phyloP scores from a whole-genome alignment of 2,113 vertebrate genomes.

The Indicator maculatus region DNA sequence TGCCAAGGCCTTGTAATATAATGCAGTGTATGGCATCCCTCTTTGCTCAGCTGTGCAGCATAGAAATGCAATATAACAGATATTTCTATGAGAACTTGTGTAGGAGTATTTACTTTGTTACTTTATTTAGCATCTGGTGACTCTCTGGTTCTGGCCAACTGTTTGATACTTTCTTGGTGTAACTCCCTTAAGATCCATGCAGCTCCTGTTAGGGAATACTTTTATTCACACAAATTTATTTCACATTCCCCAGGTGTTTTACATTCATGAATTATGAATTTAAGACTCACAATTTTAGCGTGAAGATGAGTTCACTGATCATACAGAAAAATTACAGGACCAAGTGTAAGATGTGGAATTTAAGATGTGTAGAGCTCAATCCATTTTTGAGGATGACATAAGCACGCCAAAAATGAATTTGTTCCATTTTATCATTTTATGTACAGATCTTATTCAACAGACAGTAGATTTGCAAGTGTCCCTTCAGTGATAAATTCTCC shows the following conservation, averaged over 20 bases:
- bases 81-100: neutral
- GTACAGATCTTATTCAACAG: constrained; percentile 32
- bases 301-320: neutral
- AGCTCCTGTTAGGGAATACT: neutral
- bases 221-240: neutral
- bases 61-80: neutral
- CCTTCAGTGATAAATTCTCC: constrained; percentile 46
- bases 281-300: neutral
- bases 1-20: neutral
- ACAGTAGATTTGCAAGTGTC: constrained; percentile 26
- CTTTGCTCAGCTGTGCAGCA: neutral
- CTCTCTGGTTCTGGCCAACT: too few relatives aligned
- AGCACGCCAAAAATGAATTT: neutral
- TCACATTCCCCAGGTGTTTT: neutral
- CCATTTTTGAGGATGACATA: neutral
- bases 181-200: neutral
- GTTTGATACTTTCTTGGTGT: neutral
- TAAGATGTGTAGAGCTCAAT: constrained; percentile 7
- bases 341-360: constrained; percentile 7
- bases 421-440: neutral
- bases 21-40: neutral
- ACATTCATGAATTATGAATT: neutral
- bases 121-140: neutral
- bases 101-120: constrained; percentile 16
- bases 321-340: neutral